Evolutionary conservation across 2,797 vertebrate genomes (phyloP).

Genomic region (Gallinago nigripennis): DNA sequence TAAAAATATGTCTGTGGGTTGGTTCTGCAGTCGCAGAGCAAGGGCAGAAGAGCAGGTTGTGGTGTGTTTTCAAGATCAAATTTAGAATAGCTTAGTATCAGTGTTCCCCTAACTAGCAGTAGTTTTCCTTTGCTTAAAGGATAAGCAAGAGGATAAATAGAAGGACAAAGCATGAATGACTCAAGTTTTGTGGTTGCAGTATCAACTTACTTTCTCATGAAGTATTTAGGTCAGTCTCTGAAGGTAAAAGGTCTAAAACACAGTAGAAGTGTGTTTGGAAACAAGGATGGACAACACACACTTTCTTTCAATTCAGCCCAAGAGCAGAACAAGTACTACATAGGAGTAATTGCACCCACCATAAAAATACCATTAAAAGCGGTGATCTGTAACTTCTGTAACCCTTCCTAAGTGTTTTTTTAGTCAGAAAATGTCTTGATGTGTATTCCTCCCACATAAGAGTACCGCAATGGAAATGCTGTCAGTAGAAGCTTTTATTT

Average conservation of each 20-base stretch:
- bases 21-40: background rate
- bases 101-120: background rate
- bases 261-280: background rate
- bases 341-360: background rate
- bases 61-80: background rate
- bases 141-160: background rate
- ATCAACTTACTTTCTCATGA: background rate
- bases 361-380: background rate
- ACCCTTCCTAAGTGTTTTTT: background rate
- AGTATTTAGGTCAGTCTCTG: background rate
- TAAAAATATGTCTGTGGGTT: background rate
- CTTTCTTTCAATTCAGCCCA: background rate
- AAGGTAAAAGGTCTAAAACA: background rate
- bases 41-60: background rate
- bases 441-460: conserved; percentile 39
- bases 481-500: conserved; percentile 52
- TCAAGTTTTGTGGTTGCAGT: background rate
- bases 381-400: background rate
- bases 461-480: conserved; percentile 33
- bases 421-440: conserved; percentile 18
- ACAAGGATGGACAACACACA: background rate
- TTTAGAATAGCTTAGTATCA: background rate
- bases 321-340: background rate
- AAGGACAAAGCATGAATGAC: background rate
- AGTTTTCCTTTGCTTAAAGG: background rate